Base-by-base conservation (phyloP, 2,888 invertebrate genomes). In the Andrena dorsata region DNA sequence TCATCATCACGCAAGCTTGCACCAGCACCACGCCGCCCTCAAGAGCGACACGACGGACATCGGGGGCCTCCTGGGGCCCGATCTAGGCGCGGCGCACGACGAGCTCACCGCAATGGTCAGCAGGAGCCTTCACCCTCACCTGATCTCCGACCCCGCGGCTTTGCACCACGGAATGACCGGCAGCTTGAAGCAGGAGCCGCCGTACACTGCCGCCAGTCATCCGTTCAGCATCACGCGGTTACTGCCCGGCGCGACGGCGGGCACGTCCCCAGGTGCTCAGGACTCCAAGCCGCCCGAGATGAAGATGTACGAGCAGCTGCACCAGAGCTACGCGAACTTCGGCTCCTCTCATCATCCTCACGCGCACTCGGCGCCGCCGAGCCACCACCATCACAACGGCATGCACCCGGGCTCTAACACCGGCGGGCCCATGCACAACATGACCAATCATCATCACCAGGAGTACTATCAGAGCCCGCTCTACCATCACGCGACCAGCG, bases 211-310 rank as follows among this genome's bases (percentile, higher is more conserved):
- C 20, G 96, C 97, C 87, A 97, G 96, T 93, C 98, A 98, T 93
- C 98, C 98, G 30, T 99, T 99, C 95, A 98, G 98, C 94, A 99
- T 99, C 94, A 98, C 97, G 91, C 97, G 98, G 94, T 95, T 99
- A 93, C 95, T 99, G 92, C 98, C 98, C 73, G 96, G 97, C 71
- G 98, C 98, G 94, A 97, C 97, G 87, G 98, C 98, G 94, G 95
- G 91, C 0, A 90, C 91, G 2, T 93, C 93, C 0, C 93, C 93
- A 0, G 92, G 92, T 6, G 87, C 90, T 1, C 92, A 92, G 28
- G 94, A 94, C 65, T 92, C 91, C 56, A 94, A 94, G 60, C 93
- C 93, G 0, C 92, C 98, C 87, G 98, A 98, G 94, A 96, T 98
- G 90, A 98, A 98, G 94, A 98, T 98, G 97, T 98, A 98, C 95